Percentiles rank a stretch among this genome's conserved stretches.
phyloP scores from a whole-genome alignment of 2,888 invertebrate species.

The Aspidapion aeneum region DNA sequence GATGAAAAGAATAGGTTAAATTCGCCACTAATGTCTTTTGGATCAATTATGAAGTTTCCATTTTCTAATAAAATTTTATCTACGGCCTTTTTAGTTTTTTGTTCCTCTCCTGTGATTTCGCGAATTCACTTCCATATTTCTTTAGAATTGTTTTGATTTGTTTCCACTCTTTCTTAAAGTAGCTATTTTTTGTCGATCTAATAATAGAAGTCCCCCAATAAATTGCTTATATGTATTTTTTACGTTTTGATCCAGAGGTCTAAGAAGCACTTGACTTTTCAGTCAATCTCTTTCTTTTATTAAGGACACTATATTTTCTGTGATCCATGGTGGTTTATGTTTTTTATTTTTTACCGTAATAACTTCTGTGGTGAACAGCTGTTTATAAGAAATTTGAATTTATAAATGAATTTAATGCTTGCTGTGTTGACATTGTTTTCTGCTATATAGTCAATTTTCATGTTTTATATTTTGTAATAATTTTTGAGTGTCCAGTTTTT shows the following conservation, averaged over 20 bases:
- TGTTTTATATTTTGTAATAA: not conserved
- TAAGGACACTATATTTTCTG: not conserved
- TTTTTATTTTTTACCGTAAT: not conserved
- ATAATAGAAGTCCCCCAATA: not conserved
- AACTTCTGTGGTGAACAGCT: not conserved
- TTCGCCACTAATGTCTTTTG: not conserved
- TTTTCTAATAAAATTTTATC: not conserved
- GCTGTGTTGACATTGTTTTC: not conserved
- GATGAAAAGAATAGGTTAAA: not conserved
- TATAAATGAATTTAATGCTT: not conserved
- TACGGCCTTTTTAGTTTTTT: not conserved
- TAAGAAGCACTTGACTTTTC: not conserved
- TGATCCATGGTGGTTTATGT: not conserved
- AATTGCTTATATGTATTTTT: not conserved
- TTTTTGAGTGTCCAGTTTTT: not conserved
- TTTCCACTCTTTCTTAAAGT: not conserved
- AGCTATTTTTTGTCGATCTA: not conserved
- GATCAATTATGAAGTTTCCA: not conserved
- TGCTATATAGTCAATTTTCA: not conserved
- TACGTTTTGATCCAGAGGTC: not conserved
- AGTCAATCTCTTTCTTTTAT: not conserved
- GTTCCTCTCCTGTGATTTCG: not conserved
- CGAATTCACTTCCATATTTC: not conserved
- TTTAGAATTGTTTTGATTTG: not conserved
- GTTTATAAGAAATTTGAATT: not conserved